phyloP scores from a whole-genome alignment of 2,888 invertebrate genomes.

The Nipponacmea schrenckii region DNA sequence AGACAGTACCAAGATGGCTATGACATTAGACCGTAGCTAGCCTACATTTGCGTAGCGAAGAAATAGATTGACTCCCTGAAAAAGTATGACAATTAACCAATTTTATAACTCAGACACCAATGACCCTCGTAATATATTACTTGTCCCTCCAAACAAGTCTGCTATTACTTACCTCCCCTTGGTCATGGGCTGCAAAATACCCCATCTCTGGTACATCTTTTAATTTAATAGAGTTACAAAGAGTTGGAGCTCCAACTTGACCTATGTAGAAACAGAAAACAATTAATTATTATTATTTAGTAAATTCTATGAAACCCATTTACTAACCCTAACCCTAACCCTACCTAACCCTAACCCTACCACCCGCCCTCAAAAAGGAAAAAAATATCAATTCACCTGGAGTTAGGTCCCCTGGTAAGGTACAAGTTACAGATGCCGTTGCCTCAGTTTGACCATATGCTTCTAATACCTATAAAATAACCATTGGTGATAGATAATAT shows the following conservation, averaged over 20 bases:
- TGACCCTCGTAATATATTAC: too few species aligned
- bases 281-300: not conserved
- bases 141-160: too few species aligned
- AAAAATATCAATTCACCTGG: conserved; percentile 11
- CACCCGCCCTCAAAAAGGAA: too few species aligned
- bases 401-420: conserved; percentile 29
- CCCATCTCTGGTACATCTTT: conserved; percentile 98
- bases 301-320: too few species aligned
- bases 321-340: too few species aligned
- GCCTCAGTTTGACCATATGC: conserved; percentile 64
- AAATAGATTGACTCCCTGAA: too few species aligned
- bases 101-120: too few species aligned
- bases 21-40: too few species aligned
- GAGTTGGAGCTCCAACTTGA: conserved; percentile 95
- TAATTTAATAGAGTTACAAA: conserved; percentile 92
- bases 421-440: conserved; percentile 39
- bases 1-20: too few species aligned
- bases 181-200: conserved; percentile 50
- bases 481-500: not conserved
- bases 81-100: too few species aligned
- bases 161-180: conserved; percentile 43
- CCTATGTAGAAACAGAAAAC: conserved; percentile 45
- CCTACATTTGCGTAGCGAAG: too few species aligned
- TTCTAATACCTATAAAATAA: conserved; percentile 33
- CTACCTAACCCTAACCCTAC: too few species aligned